Conservation (phyloP, 2,888 invertebrate genomes). For the Diplolepis rosae region DNA sequence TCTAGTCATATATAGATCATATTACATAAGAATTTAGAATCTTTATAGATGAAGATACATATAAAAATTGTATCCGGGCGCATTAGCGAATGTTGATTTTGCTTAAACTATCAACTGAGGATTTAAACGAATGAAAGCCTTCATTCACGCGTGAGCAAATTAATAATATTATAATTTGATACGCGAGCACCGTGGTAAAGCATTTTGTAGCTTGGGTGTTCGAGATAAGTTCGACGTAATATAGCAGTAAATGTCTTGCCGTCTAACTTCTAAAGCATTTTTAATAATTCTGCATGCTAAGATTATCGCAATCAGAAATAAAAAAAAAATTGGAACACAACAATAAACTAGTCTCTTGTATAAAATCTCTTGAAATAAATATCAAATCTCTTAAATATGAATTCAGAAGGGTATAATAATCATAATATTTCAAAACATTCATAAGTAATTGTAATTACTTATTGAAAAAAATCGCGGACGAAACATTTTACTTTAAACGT, state of each 20-base stretch:
- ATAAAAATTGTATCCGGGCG: not conserved
- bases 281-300: not conserved
- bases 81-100: not conserved
- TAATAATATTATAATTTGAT: conserved; percentile 1
- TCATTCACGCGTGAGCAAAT: conserved; percentile 9
- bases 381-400: not conserved
- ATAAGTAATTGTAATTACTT: no score
- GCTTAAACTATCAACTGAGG: not conserved
- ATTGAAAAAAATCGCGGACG: no score
- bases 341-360: not conserved
- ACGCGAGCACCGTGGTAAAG: not conserved
- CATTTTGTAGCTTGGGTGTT: conserved; percentile 15
- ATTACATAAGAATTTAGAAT: no score
- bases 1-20: no score
- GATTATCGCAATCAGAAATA: not conserved
- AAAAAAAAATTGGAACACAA: not conserved
- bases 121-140: not conserved
- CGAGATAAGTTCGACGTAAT: no score
- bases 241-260: not conserved
- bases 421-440: no score
- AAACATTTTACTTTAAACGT: no score
- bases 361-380: conserved; percentile 3
- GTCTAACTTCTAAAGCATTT: conserved; percentile 11
- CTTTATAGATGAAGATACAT: no score
- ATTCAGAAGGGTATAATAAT: no score